Conservation (phyloP, 2,113 vertebrate species). For the Trematocara zebra region DNA sequence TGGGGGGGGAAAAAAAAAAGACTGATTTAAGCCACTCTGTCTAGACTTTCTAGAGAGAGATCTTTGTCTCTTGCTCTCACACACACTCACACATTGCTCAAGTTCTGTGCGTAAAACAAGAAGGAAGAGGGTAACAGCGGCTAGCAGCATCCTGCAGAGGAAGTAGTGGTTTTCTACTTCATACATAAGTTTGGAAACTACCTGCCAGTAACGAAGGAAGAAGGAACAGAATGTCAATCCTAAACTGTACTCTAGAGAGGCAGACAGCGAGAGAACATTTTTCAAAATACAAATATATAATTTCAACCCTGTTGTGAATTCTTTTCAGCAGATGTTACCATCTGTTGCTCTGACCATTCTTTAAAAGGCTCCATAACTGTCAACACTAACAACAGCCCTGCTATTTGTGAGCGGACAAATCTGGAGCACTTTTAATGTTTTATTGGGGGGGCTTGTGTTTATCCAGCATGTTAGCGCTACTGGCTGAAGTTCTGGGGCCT, state of each 20-base stretch:
- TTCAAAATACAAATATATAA: not conserved
- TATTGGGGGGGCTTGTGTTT: not conserved
- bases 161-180: slow-evolving; percentile 21
- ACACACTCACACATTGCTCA: not conserved
- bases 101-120: slow-evolving; percentile 5
- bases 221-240: not conserved
- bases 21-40: not conserved
- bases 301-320: not conserved
- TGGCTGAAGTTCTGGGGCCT: not conserved
- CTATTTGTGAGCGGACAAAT: not conserved
- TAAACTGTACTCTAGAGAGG: not conserved
- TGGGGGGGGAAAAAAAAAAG: not conserved
- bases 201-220: not conserved
- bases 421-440: not conserved
- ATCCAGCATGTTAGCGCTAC: not conserved
- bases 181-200: slow-evolving; percentile 13
- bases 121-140: slow-evolving; percentile 7
- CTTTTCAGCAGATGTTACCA: not conserved
- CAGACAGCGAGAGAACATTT: not conserved
- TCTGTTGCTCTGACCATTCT: not conserved
- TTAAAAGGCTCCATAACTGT: not conserved
- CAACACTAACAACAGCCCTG: not conserved
- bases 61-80: not conserved
- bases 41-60: not conserved
- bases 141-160: not conserved